phyloP scores from a whole-genome alignment of 1,140 invertebrate genomes.

The Bombyx mandarina region DNA sequence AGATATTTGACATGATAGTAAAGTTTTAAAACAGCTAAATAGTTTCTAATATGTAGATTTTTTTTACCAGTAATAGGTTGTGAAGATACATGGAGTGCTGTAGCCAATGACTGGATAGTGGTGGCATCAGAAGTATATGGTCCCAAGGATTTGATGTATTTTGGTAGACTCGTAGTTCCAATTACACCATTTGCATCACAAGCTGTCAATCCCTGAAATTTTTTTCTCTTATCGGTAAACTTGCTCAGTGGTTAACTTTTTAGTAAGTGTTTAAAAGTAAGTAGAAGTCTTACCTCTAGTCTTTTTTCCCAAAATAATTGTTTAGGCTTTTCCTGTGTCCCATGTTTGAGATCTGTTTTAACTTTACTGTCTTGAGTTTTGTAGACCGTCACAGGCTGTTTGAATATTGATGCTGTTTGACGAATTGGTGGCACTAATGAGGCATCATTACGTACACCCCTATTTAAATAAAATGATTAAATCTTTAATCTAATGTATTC shows the following conservation, averaged over 20 bases:
- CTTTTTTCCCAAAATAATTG: conserved; percentile 99
- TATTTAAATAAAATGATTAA: conserved; percentile 27
- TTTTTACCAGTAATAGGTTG: conserved; percentile 85
- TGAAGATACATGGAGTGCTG: conserved; percentile 85
- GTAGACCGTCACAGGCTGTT: conserved; percentile 97
- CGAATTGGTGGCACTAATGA: conserved; percentile 94
- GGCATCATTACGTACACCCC: conserved; percentile 88
- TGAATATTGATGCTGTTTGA: conserved; percentile 98
- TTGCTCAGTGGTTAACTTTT: too few relatives aligned
- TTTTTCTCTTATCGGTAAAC: too few relatives aligned
- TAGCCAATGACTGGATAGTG: conserved; percentile 90
- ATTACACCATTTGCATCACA: conserved; percentile 88
- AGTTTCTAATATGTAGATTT: too few relatives aligned
- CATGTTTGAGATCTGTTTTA: conserved; percentile 91
- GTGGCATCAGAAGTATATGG: conserved; percentile 94
- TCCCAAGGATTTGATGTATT: conserved; percentile 89
- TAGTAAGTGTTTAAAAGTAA: background rate
- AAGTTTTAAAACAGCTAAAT: too few relatives aligned
- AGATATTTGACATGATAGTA: too few relatives aligned
- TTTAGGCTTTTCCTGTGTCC: conserved; percentile 92
- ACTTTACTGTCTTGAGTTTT: conserved; percentile 91
- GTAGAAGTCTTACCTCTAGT: conserved; percentile 76
- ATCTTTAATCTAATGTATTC: too few relatives aligned
- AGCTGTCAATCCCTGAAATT: conserved; percentile 80
- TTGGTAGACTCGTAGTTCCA: conserved; percentile 86